Evolutionary conservation across 53 echinoderm and acorn worm genomes (phyloP), one percentile per base, ranked within the genome.

Genomic region (Stichopus horrens): DNA sequence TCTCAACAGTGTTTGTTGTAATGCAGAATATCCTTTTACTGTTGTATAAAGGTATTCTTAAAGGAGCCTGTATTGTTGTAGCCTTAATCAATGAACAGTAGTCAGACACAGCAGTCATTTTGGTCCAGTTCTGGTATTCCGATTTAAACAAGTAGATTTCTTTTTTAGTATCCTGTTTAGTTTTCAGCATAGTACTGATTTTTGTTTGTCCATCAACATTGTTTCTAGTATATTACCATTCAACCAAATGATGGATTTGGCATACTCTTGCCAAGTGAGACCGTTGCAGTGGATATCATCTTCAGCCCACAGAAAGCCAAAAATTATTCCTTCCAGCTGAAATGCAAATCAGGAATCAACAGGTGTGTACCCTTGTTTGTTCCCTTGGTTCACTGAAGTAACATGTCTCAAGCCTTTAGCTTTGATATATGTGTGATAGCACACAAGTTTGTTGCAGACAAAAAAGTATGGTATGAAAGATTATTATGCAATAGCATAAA

Each of bases 161-260:
- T 67, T 14, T 67, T 67, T 14, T 67, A 14, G n/a, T 67, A 1
- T n/a, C 68, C 1, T 67, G 11, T n/a, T 67, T 67, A 11, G n/a
- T 67, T n/a, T 67, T n/a, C 11, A 37, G 37, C 37, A 37, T 37
- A 2, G 37, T 37, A 37, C 37, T 37, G 37, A 37, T 37, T 37
- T 37, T 7, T 20, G 20, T 8, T n/a, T 55, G 11, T 53, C 53
- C 71, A 4, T 76, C 14, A 55, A 51, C 9, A 16, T 14, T 53
- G 22, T 83, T 75, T 89, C 57, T 78, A 99, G 99, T 99, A 93
- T 74, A 89, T 98, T 58, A 93, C 96, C 84, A 96, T 99, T 19
- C 96, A 96, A 53, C 99, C 99, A 6, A 94, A 99, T 67, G 99
- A 99, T 90, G 99, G 99, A 4, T 99, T 99, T 86, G 99, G 99